Evolutionary conservation across 2,888 invertebrate species (phyloP), one percentile per base, ranked within the genome.

Genomic region (Xestia rhomboidea): DNA sequence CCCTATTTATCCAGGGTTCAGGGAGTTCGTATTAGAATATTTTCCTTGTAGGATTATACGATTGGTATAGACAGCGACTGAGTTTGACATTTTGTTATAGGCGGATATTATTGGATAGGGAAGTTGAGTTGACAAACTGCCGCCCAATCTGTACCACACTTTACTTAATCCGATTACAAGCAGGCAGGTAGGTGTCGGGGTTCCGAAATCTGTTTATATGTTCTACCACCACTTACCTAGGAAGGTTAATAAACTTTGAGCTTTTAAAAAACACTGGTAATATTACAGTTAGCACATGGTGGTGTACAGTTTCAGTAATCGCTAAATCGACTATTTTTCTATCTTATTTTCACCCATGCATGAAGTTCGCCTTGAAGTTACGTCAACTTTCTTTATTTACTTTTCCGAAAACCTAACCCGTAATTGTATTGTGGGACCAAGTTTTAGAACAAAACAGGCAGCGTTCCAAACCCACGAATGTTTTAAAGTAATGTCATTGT

Each of bases 101-200:
- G 30, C 46, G 68, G 68, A 76, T 84, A 77, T 77, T 79, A 78
- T 76, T 76, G 69, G 64, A 79, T 69, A 73, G 78, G 76, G 75
- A 76, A 80, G 54, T 73, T 76, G 77, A 78, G 78, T 80, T 79
- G 68, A 87, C 71, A 71, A 81, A 85, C 67, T 74, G 34, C 54
- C 24, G 38, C 30, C 73, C 63, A 73, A 82, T 77, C 75, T 79
- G 72, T 38, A 41, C 46, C 70, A 74, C 77, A 72, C 81, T 86
- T 87, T 76, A 86, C 75, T 75, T 83, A 86, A 87, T 68, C 86
- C 75, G 81, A 85, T 83, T 84, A 81, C 73, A 51, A n/a, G 24
- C 77, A 67, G 70, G 75, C 73, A 74, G 71, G 77, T 73, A 63
- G 66, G 66, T 82, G 77, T 69, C 66, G 77, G 73, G 44, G 21